A percentile compares a stretch with the other conserved stretches of the same genome.
These are phyloP conservation scores for Gymnothorax reevesii DNA, from an alignment of 2,797 vertebrate genomes.

Conservation along the genomic window DNA sequence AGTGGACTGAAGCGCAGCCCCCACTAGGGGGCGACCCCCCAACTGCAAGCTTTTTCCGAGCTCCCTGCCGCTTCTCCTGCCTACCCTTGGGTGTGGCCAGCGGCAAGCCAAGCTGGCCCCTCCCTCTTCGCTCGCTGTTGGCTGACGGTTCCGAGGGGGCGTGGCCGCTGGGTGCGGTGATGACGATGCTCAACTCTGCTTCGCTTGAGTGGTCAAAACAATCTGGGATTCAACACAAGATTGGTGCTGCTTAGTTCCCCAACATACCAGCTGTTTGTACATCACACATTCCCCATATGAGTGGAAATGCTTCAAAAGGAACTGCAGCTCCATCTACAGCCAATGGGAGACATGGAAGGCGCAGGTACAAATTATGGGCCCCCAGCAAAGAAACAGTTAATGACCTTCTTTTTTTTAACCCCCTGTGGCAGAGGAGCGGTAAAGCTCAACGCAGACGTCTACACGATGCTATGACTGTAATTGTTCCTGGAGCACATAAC, in stretches of 20 bases:
- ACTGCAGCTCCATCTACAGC: background rate
- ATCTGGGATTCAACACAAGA: slow-evolving; percentile 99
- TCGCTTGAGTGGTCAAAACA: slow-evolving; percentile 98
- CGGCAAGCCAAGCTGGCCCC: slow-evolving; percentile 85
- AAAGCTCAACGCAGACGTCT: no score
- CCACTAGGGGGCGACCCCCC: slow-evolving; percentile 73
- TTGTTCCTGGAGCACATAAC: no score
- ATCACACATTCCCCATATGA: background rate
- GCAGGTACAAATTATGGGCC: no score
- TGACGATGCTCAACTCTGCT: slow-evolving; percentile 88
- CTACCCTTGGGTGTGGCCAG: slow-evolving; percentile 97
- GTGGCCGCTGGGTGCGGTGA: slow-evolving; percentile 88
- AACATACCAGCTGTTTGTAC: background rate
- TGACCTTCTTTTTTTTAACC: no score
- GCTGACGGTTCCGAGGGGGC: slow-evolving; percentile 83
- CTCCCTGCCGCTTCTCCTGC: slow-evolving; percentile 76
- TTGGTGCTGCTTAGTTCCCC: slow-evolving; percentile 75
- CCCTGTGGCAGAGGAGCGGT: no score
- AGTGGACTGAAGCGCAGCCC: slow-evolving; percentile 64
- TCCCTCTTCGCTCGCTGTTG: slow-evolving; percentile 87
- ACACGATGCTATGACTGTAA: no score
- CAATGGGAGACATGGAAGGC: background rate
- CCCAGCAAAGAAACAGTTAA: no score
- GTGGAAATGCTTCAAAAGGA: background rate
- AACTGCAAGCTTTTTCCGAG: slow-evolving; percentile 79